phyloP scores from a whole-genome alignment of 2,797 vertebrate genomes.

The Fratercula arctica region DNA sequence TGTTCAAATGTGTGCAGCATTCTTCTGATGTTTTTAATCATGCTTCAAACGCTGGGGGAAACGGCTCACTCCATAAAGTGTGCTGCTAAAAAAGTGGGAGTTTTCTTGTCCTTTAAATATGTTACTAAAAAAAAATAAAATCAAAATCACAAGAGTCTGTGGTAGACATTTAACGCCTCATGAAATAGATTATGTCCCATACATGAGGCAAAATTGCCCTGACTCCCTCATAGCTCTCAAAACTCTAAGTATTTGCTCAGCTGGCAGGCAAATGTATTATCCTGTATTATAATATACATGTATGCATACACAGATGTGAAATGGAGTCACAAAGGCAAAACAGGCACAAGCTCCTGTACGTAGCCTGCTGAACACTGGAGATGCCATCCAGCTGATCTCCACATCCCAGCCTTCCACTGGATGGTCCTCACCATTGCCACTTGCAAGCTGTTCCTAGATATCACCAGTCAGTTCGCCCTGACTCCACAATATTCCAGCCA shows the following conservation, averaged over 20 bases:
- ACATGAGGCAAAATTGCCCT: background rate
- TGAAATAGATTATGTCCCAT: background rate
- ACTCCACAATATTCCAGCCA: no score
- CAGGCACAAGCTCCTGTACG: background rate
- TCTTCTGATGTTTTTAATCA: background rate
- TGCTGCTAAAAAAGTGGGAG: background rate
- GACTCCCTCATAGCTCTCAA: background rate
- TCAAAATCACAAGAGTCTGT: background rate
- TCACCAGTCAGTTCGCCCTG: background rate
- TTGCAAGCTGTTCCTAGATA: background rate
- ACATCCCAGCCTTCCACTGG: background rate
- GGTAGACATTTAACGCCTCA: background rate
- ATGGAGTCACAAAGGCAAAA: background rate
- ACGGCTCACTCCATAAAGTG: background rate
- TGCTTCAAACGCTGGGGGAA: background rate
- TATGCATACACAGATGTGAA: background rate
- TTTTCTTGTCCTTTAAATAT: background rate
- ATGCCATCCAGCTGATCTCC: background rate
- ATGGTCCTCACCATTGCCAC: background rate
- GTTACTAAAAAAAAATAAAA: background rate
- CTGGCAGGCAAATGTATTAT: background rate
- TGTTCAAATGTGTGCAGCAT: background rate
- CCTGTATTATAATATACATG: background rate
- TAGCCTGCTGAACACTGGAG: no score
- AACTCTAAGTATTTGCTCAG: background rate